phyloP scores from a whole-genome alignment of 2,797 vertebrate genomes.

The Chaetophractus vellerosus region DNA sequence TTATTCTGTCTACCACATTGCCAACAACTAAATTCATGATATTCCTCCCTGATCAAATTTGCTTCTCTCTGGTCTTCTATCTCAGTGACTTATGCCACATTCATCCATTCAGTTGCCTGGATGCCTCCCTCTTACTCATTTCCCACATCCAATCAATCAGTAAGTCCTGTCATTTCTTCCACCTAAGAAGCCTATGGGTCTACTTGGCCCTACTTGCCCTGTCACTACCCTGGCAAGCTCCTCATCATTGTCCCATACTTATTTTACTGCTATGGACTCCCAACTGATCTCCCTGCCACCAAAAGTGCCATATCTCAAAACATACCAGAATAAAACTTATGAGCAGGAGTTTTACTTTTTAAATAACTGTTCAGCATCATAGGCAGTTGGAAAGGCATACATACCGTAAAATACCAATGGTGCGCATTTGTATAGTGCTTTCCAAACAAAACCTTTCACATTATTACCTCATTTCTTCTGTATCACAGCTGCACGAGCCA shows the following conservation, averaged over 20 bases:
- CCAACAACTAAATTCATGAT: constrained; percentile 20
- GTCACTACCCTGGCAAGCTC: background rate
- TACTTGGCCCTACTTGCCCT: background rate
- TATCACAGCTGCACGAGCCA: background rate
- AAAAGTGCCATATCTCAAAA: constrained; percentile 55
- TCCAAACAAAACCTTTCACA: background rate
- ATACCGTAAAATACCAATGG: background rate
- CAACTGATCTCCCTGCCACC: background rate
- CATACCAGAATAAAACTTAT: constrained; percentile 28
- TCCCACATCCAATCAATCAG: background rate
- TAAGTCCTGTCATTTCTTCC: constrained; percentile 30
- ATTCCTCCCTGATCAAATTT: background rate
- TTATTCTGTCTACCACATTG: background rate
- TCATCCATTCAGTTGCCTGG: background rate
- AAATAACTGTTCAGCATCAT: background rate
- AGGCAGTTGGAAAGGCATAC: background rate
- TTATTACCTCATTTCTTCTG: background rate
- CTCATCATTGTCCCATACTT: background rate
- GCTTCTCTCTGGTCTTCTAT: background rate
- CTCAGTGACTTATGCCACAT: background rate
- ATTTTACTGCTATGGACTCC: background rate
- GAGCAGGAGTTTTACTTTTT: constrained; percentile 15
- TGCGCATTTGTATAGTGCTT: background rate
- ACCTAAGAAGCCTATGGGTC: background rate
- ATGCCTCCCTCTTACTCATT: background rate